A percentile compares a stretch with the other conserved stretches of the same genome.
These are phyloP conservation scores for Eptesicus fuscus DNA, from an alignment of 2,113 vertebrate species.

Conservation along the genomic window DNA sequence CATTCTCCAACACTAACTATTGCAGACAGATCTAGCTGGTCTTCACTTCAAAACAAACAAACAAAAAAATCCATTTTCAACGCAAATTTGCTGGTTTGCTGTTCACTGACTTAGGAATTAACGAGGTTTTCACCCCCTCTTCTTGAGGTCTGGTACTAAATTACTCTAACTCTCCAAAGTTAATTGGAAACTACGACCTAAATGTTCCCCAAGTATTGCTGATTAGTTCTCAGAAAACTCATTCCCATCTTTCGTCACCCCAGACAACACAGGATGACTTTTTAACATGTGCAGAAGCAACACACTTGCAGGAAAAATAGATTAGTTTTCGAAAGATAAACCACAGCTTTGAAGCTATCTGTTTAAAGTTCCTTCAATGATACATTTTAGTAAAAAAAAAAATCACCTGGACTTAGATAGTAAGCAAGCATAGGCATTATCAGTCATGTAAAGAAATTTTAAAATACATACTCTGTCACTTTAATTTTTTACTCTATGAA, in stretches of 20 bases:
- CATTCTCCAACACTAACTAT: background rate
- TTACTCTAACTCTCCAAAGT: conserved; percentile 67
- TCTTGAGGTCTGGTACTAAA: conserved; percentile 66
- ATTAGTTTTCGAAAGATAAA: conserved; percentile 35
- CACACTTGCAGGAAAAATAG: background rate
- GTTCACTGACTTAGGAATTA: conserved; percentile 37
- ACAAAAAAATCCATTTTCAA: conserved; percentile 57
- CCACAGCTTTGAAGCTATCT: conserved; percentile 17
- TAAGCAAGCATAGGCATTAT: background rate
- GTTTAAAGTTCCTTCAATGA: conserved; percentile 7
- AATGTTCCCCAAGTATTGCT: conserved; percentile 69
- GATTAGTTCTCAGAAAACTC: conserved; percentile 70
- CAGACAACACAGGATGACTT: conserved; percentile 46
- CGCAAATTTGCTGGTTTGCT: conserved; percentile 58
- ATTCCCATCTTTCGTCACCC: conserved; percentile 63
- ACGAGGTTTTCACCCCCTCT: conserved; percentile 50
- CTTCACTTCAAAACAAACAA: conserved; percentile 16
- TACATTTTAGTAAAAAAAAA: conserved; percentile 4
- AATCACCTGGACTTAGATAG: conserved; percentile 2
- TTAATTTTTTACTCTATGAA: background rate
- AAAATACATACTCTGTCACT: background rate
- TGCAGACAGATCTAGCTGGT: conserved; percentile 8
- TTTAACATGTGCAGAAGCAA: conserved; percentile 43
- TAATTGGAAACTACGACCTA: conserved; percentile 72
- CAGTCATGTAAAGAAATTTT: background rate